phyloP scores from a whole-genome alignment of 2,797 vertebrate genomes.

The Danio tinwini region DNA sequence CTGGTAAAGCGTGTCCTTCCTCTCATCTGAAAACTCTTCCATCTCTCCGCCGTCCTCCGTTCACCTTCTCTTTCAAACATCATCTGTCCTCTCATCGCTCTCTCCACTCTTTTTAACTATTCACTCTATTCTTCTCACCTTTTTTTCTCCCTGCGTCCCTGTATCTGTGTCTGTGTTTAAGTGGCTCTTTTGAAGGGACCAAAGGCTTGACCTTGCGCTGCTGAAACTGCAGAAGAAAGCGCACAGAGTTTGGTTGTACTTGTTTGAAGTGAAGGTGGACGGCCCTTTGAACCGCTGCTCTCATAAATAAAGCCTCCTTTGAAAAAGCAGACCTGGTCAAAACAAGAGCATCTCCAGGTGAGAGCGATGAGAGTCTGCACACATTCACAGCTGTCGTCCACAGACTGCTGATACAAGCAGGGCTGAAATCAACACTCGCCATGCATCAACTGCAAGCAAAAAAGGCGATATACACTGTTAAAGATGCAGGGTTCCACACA shows the following conservation, averaged over 20 bases:
- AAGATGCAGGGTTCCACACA: too few relatives aligned
- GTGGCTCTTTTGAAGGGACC: conserved; percentile 58
- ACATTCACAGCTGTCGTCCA: too few relatives aligned
- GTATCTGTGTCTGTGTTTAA: conserved; percentile 53
- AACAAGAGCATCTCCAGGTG: conserved; percentile 45
- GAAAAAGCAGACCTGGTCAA: conserved; percentile 48
- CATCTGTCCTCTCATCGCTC: conserved; percentile 53
- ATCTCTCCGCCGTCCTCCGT: conserved; percentile 49
- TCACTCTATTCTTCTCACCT: conserved; percentile 52
- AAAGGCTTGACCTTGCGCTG: conserved; percentile 63
- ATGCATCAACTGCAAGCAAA: too few relatives aligned
- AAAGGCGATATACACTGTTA: too few relatives aligned
- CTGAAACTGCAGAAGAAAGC: conserved; percentile 83
- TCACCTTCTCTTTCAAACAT: conserved; percentile 54
- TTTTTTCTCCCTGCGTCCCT: conserved; percentile 48
- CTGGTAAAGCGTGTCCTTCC: conserved; percentile 58
- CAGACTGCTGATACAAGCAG: conserved; percentile 4
- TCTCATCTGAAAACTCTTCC: conserved; percentile 40
- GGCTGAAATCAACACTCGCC: too few relatives aligned
- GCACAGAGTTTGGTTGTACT: conserved; percentile 52
- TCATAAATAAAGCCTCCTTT: conserved; percentile 53
- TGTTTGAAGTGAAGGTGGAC: conserved; percentile 62
- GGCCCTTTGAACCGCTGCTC: conserved; percentile 80
- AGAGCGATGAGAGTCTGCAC: neutral
- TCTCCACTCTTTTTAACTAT: conserved; percentile 58